These are phyloP conservation scores for Notolabrus celidotus DNA, from an alignment of 2,797 vertebrate species.

Conservation along the genomic window DNA sequence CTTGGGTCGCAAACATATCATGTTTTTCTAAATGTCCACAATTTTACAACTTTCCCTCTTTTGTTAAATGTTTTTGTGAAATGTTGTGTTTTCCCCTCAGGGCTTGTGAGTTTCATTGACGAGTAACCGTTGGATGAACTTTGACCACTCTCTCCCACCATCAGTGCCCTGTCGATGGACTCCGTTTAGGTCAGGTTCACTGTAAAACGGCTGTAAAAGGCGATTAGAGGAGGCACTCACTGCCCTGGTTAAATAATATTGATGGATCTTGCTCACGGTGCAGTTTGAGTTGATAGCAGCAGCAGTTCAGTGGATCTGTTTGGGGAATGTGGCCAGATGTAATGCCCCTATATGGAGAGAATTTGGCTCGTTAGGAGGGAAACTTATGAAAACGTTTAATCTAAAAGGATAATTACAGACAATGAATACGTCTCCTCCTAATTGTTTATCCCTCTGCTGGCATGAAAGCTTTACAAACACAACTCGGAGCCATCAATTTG, in stretches of 20 bases:
- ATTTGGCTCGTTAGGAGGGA: constrained; percentile 65
- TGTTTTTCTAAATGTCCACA: too few species aligned
- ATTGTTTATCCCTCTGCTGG: constrained; percentile 72
- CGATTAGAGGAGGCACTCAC: constrained; percentile 52
- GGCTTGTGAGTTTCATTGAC: constrained; percentile 46
- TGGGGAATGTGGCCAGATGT: constrained; percentile 53
- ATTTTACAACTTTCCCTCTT: too few species aligned
- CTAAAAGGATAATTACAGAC: constrained; percentile 72
- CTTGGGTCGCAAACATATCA: too few species aligned
- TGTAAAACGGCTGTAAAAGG: constrained; percentile 59
- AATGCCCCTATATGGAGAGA: constrained; percentile 28
- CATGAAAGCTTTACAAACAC: constrained; percentile 59
- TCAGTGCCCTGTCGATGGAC: constrained; percentile 42
- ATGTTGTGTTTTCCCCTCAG: not conserved
- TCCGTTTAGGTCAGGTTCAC: constrained; percentile 60
- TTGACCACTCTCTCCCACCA: constrained; percentile 48
- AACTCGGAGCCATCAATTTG: constrained; percentile 65
- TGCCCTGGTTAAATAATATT: constrained; percentile 63
- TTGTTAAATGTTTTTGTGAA: not conserved
- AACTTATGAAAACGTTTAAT: constrained; percentile 71
- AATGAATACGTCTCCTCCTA: constrained; percentile 70
- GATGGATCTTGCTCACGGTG: constrained; percentile 44
- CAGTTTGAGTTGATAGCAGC: constrained; percentile 34
- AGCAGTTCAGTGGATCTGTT: constrained; percentile 45
- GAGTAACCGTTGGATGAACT: constrained; percentile 59